Evolutionary conservation across 2,888 invertebrate species (phyloP), one percentile per base, ranked within the genome.

Genomic region (Diarsia brunnea): DNA sequence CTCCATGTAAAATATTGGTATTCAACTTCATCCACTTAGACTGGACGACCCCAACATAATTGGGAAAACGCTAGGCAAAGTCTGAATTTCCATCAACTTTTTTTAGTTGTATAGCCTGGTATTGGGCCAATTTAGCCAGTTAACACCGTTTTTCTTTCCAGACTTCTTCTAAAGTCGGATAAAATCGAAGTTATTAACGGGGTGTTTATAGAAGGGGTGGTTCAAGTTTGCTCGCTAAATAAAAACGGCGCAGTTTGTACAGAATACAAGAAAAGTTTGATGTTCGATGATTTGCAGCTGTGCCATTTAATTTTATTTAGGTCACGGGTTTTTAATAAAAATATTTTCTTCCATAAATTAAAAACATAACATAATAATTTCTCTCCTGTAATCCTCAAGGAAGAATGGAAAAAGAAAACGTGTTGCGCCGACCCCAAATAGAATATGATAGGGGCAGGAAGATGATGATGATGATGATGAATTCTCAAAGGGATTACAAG

Each of bases 151-250:
- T 71, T 60, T 73, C 53, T 83, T 76, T 61, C 19, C 64, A 73
- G 47, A 71, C 14, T 73, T 84, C 49, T 16, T 16, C 53, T 65
- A 45, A 64, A 73, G 58, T 84, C 70, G 73, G 61, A 76, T 73
- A 81, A 76, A 75, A 80, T 80, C 31, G 51, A 70, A 64, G 47
- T 81, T 76, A 69, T 66, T 55, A 84, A 58, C 68, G 38, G 31
- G 63, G 70, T 70, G 64, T 71, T 73, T 65, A 49, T 47, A 71
- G 70, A 66, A 66, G 49, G 19, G 2, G 4, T 12, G 16, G 14
- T 53, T 65, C 69, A 84, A 83, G 85, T 84, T 84, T 24, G 45
- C 24, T 14, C 38, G 64, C 45, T 75, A 27, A 75, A 85, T 64
- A 73, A 69, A 85, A 68, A 72, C 51, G 12, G 73, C 71, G 19